Percentiles rank a stretch among this genome's conserved stretches.
Conservation (phyloP, 2,797 vertebrate species). For the Astyanax mexicanus region DNA sequence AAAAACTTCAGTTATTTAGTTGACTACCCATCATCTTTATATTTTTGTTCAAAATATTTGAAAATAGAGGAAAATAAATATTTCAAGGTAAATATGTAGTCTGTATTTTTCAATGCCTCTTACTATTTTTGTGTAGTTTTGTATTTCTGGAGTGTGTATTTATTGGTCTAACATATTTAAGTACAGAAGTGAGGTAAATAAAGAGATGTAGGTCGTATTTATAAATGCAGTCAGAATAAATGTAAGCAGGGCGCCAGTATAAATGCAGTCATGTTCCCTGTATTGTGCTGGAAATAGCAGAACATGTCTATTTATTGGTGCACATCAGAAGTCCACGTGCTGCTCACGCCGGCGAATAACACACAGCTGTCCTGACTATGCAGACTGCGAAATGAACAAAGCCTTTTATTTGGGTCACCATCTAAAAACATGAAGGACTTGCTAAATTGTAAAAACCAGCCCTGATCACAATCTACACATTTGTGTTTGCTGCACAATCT, state of each 20-base stretch:
- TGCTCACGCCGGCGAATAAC: background rate
- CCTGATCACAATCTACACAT: slow-evolving; percentile 5
- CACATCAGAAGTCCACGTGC: background rate
- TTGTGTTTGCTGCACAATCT: background rate
- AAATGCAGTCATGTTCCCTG: slow-evolving; percentile 8
- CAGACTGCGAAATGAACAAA: background rate
- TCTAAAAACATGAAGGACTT: slow-evolving; percentile 15
- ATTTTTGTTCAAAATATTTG: too few species aligned
- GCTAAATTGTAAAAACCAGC: slow-evolving; percentile 25
- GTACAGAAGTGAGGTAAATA: background rate
- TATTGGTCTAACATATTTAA: background rate
- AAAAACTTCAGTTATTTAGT: too few species aligned
- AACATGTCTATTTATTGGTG: slow-evolving; percentile 1
- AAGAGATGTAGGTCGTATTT: background rate
- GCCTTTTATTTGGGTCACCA: slow-evolving; percentile 23
- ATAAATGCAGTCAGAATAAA: background rate
- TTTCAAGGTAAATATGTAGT: too few species aligned
- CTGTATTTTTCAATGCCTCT: too few species aligned
- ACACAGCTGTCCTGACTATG: background rate
- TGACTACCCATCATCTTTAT: too few species aligned
- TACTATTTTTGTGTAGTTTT: too few species aligned
- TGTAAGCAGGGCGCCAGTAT: background rate
- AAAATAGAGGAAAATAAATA: too few species aligned
- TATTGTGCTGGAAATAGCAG: slow-evolving; percentile 20
- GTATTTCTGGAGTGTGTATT: background rate